Percentiles rank a stretch among this genome's conserved stretches.
Conservation (phyloP, 2,888 invertebrate species). For the Elysia crispata region DNA sequence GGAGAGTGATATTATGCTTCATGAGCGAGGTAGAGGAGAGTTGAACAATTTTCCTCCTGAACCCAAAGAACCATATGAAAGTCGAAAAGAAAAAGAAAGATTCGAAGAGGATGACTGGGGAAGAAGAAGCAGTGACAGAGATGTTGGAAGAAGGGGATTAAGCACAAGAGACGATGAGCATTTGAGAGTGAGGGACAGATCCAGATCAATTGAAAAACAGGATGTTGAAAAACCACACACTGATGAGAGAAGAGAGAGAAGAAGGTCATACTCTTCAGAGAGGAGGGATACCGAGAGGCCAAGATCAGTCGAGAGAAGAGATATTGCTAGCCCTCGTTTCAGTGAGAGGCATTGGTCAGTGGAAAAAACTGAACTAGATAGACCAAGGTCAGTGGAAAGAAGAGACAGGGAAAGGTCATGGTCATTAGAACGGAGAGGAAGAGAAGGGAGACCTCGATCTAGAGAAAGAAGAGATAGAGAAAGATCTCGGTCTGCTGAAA, state of each 20-base stretch:
- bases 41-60: slow-evolving; percentile 55
- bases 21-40: slow-evolving; percentile 47
- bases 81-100: slow-evolving; percentile 46
- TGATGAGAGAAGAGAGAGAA: too few species aligned
- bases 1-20: slow-evolving; percentile 10
- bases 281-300: too few species aligned
- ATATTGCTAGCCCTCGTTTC: not conserved
- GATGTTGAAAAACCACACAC: too few species aligned
- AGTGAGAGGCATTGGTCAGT: not conserved
- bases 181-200: slow-evolving; percentile 34
- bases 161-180: slow-evolving; percentile 38
- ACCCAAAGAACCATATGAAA: slow-evolving; percentile 56
- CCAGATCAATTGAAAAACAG: too few species aligned
- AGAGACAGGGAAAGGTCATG: too few species aligned
- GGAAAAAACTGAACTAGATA: too few species aligned
- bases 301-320: too few species aligned
- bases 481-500: too few species aligned
- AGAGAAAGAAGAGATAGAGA: slow-evolving; percentile 11
- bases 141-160: slow-evolving; percentile 22
- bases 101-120: slow-evolving; percentile 17
- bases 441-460: not conserved
- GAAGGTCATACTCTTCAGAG: too few species aligned
- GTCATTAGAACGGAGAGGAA: too few species aligned
- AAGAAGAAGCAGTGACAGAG: slow-evolving; percentile 51
- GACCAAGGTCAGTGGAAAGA: too few species aligned